A percentile compares a stretch with the other conserved stretches of the same genome.
Conservation (phyloP, 1,140 invertebrate genomes). For the Babylonia areolata region DNA sequence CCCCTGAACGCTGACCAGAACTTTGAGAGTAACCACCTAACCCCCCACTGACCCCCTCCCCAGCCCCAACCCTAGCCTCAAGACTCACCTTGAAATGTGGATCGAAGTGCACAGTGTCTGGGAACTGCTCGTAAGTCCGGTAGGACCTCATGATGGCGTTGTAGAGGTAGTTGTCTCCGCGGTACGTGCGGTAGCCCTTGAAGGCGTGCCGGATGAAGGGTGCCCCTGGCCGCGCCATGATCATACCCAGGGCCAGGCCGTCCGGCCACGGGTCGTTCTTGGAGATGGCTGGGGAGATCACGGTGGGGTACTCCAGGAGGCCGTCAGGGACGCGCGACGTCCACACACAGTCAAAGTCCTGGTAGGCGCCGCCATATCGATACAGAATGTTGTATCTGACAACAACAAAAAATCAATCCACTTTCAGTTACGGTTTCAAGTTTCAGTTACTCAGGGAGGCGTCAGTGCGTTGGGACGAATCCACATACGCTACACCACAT, state of each 20-base stretch:
- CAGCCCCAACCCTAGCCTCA: too few relatives aligned
- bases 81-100: background rate
- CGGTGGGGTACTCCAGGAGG: conserved; percentile 34
- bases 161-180: background rate
- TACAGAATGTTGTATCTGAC: conserved; percentile 1
- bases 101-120: background rate
- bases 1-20: too few relatives aligned
- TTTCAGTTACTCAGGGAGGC: too few relatives aligned
- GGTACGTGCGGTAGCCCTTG: background rate
- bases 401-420: background rate
- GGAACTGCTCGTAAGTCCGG: background rate
- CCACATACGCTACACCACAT: too few relatives aligned
- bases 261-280: conserved; percentile 32
- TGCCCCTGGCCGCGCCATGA: conserved; percentile 36
- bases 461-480: too few relatives aligned
- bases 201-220: conserved; percentile 28
- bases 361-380: background rate
- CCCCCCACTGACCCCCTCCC: too few relatives aligned
- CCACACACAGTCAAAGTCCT: conserved; percentile 43
- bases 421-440: too few relatives aligned
- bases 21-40: too few relatives aligned
- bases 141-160: conserved; percentile 18
- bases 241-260: conserved; percentile 35
- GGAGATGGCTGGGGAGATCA: conserved; percentile 31
- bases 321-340: conserved; percentile 29